A percentile compares a stretch with the other conserved stretches of the same genome.
These are phyloP conservation scores for Hartigia nigra DNA, from an alignment of 2,888 invertebrate genomes.

Conservation along the genomic window DNA sequence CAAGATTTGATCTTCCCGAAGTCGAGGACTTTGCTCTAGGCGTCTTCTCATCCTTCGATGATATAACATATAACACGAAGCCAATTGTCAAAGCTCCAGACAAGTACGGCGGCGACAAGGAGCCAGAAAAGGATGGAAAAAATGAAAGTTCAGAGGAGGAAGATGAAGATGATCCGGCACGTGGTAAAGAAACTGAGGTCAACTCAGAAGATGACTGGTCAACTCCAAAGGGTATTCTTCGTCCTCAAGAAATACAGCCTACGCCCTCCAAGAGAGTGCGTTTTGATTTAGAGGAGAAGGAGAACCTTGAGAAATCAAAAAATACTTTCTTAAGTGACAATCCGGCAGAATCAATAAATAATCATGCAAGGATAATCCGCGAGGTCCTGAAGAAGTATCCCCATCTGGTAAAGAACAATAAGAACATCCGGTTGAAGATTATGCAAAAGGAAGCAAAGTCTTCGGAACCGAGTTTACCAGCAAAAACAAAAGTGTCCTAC, in stretches of 20 bases:
- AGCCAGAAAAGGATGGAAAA: constrained; percentile 53
- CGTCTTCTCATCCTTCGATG: constrained; percentile 75
- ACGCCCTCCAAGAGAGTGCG: constrained; percentile 66
- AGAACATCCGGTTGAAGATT: constrained; percentile 88
- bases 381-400: constrained; percentile 91
- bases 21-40: constrained; percentile 75
- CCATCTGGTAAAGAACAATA: constrained; percentile 86
- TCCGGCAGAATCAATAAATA: constrained; percentile 61
- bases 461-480: constrained; percentile 46
- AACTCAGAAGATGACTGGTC: constrained; percentile 61
- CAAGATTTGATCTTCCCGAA: constrained; percentile 78
- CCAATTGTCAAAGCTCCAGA: constrained; percentile 74
- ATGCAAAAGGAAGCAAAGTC: constrained; percentile 71
- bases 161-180: constrained; percentile 53
- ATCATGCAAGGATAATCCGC: constrained; percentile 88
- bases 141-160: constrained; percentile 60
- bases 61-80: constrained; percentile 78
- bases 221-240: constrained; percentile 56
- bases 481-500: constrained; percentile 66
- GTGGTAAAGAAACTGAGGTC: constrained; percentile 47
- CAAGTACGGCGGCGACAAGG: constrained; percentile 21
- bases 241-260: constrained; percentile 51
- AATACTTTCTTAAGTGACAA: constrained; percentile 37
- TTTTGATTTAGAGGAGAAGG: constrained; percentile 74
- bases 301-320: constrained; percentile 67